Percentiles rank a stretch among this genome's conserved stretches.
These are phyloP conservation scores for Platynereis dumerilii DNA, from an alignment of 2,888 invertebrate genomes.

Conservation along the genomic window DNA sequence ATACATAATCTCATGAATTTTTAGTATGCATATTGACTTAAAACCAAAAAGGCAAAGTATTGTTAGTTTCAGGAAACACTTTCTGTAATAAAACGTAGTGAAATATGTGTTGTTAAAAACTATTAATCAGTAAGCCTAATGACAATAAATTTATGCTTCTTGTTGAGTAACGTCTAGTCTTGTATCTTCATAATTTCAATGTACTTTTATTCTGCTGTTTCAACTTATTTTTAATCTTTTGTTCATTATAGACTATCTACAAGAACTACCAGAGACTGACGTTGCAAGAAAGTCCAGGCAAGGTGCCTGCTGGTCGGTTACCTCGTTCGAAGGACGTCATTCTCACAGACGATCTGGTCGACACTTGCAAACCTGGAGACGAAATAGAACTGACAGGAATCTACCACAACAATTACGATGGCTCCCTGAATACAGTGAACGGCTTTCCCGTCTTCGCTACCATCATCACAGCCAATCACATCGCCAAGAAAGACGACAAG, in stretches of 20 bases:
- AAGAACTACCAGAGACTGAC: constrained; percentile 98
- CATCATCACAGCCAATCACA: constrained; percentile 93
- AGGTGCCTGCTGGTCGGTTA: constrained; percentile 95
- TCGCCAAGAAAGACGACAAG: constrained; percentile 92
- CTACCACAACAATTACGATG: constrained; percentile 97
- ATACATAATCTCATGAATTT: too few relatives aligned
- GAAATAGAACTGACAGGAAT: constrained; percentile 88
- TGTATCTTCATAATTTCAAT: too few relatives aligned
- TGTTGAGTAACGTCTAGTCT: too few relatives aligned
- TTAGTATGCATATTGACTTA: too few relatives aligned
- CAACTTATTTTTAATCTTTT: too few relatives aligned
- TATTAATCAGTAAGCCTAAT: too few relatives aligned
- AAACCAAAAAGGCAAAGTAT: too few relatives aligned
- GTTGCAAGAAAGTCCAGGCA: constrained; percentile 96
- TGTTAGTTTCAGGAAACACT: too few relatives aligned
- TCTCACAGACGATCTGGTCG: constrained; percentile 91
- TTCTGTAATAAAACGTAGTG: too few relatives aligned
- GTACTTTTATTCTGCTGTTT: too few relatives aligned
- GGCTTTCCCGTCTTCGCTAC: constrained; percentile 99
- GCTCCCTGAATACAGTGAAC: constrained; percentile 84
- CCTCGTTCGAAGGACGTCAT: constrained; percentile 98
- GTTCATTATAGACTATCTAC: constrained; percentile 83
- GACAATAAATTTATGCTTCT: too few relatives aligned
- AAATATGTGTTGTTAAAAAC: too few relatives aligned
- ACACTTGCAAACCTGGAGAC: constrained; percentile 97